phyloP scores from a whole-genome alignment of 1,140 invertebrate genomes.

The Bombus sylvicola region DNA sequence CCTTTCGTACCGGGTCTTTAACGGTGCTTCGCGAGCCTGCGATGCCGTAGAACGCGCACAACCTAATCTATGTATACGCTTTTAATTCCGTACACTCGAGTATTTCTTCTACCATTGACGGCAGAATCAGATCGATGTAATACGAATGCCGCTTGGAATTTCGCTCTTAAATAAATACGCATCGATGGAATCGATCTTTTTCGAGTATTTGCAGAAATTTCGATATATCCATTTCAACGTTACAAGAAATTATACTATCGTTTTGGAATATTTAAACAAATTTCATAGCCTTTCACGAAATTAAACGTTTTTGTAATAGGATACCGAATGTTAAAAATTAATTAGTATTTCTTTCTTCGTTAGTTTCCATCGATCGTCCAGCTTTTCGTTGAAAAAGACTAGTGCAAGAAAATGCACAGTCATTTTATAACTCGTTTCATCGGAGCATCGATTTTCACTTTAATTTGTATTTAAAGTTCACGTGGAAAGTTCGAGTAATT shows the following conservation, averaged over 20 bases:
- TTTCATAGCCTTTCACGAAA: too few species aligned
- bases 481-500: not conserved
- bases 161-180: not conserved
- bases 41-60: not conserved
- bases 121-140: not conserved
- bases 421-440: not conserved
- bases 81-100: not conserved
- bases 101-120: not conserved
- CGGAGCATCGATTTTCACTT: not conserved
- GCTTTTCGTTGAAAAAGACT: not conserved
- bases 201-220: not conserved
- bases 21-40: not conserved
- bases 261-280: too few species aligned
- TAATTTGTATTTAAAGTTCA: constrained; percentile 17
- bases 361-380: not conserved
- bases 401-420: not conserved
- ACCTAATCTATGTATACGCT: not conserved
- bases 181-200: not conserved
- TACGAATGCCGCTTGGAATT: not conserved
- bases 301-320: too few species aligned
- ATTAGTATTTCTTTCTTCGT: not conserved
- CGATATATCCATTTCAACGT: too few species aligned
- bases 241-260: too few species aligned
- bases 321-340: not conserved
- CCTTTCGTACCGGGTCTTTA: not conserved